Base-by-base conservation (phyloP, 2,888 invertebrate species). In the Chirona hameri region DNA sequence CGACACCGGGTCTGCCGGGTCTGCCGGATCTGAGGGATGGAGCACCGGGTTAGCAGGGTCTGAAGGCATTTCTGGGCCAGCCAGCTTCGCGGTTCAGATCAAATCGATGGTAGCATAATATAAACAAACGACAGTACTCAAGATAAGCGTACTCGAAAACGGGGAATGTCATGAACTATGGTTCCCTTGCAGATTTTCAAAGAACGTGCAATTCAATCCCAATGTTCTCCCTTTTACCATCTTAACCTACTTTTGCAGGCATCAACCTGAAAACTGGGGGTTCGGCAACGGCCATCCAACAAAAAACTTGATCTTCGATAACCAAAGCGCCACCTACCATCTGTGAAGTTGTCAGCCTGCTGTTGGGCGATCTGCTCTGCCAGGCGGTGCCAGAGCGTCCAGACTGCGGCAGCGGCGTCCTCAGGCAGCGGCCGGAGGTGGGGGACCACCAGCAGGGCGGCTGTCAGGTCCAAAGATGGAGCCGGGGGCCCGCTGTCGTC, bases 361-460 rank as follows among this genome's bases (percentile, higher is more conserved):
- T 39, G 9, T 0, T 18, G 18, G 21, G 39, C 31, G 18, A 72
- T 14, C 72, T 39, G 72, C 15, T 72, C 31, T 31, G 39, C 72
- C 72, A 72, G 72, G 4, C 39, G 72, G 31, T 21, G 39, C 72
- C 72, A 72, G 18, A 31, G 29, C 0, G 18, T 3, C 72, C 72
- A 72, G 31, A 72, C 31, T 5, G 72, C 72, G 72, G 31, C 72
- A 14, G 18, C 72, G 10, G n/a, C 31, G 31, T 15, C 31, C 31
- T 15, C 31, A 0, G 31, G 31, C 39, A 21, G 31, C 18, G 72
- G 72, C 15, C 72, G 72, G 12, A 72, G 31, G 39, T 72, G 72
- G 15, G 72, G 72, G 39, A 31, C 72, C 72, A 39, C 39, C 72
- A 72, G 72, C 72, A 72, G 72, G 72, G 72, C 72, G 31, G 15